phyloP scores from a whole-genome alignment of 2,888 invertebrate species.

The Zaprionus lineosus region DNA sequence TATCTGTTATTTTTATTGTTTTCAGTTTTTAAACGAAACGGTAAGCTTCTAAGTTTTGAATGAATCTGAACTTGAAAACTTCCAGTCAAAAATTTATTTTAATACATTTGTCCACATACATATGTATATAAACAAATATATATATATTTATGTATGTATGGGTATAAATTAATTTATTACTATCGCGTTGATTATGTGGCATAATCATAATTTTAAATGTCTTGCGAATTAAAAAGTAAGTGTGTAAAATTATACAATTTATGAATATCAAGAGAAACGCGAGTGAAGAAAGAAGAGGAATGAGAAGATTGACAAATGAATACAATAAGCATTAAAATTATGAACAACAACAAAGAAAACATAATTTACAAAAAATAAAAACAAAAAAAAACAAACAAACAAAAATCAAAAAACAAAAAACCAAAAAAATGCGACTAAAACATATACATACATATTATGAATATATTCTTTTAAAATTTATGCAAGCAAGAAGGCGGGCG shows the following conservation, averaged over 20 bases:
- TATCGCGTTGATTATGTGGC: slow-evolving; percentile 5
- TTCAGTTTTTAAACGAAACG: too few species aligned
- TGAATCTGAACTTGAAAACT: too few species aligned
- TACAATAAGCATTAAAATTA: slow-evolving; percentile 50
- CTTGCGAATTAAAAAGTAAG: slow-evolving; percentile 9
- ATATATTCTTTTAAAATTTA: slow-evolving; percentile 81
- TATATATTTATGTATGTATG: too few species aligned
- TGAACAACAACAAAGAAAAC: slow-evolving; percentile 38
- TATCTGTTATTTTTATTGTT: too few species aligned
- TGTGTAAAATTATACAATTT: slow-evolving; percentile 11
- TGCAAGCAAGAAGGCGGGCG: slow-evolving; percentile 46
- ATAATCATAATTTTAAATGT: background rate
- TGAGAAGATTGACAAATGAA: slow-evolving; percentile 32
- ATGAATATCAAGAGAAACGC: slow-evolving; percentile 14
- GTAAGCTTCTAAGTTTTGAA: too few species aligned
- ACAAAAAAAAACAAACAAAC: slow-evolving; percentile 7
- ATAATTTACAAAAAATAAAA: slow-evolving; percentile 42
- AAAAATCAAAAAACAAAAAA: too few species aligned
- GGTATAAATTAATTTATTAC: too few species aligned
- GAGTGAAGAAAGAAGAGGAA: slow-evolving; percentile 11
- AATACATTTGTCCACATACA: too few species aligned
- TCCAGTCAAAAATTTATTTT: too few species aligned
- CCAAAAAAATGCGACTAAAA: too few species aligned
- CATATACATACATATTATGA: slow-evolving; percentile 55
- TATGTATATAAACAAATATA: too few species aligned